phyloP scores from a whole-genome alignment of 2,797 vertebrate genomes.

The Tokudaia tokunoshimensis region DNA sequence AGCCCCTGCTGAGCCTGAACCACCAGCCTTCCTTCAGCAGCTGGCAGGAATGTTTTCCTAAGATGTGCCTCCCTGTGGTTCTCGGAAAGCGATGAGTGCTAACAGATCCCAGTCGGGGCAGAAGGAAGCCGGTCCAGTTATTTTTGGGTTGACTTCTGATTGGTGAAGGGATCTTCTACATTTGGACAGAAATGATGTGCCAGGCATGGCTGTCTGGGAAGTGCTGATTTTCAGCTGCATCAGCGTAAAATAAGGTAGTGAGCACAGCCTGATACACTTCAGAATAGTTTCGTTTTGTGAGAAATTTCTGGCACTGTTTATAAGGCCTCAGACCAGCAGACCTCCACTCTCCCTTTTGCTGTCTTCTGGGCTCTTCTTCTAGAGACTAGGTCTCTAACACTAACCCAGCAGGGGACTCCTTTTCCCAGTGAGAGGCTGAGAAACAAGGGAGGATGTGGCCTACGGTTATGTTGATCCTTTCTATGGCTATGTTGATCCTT shows the following conservation, averaged over 20 bases:
- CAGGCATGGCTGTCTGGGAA: slow-evolving; percentile 8
- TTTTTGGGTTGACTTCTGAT: slow-evolving; percentile 49
- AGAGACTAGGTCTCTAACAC: not conserved
- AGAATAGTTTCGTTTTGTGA: not conserved
- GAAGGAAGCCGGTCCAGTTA: slow-evolving; percentile 68
- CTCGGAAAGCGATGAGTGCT: slow-evolving; percentile 79
- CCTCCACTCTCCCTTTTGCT: not conserved
- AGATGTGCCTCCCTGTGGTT: slow-evolving; percentile 32
- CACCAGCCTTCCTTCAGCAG: not conserved
- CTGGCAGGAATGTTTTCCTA: slow-evolving; percentile 74
- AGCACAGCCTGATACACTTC: not conserved
- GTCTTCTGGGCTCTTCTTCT: not conserved
- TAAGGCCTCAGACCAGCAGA: not conserved
- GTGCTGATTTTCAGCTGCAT: not conserved
- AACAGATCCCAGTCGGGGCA: slow-evolving; percentile 69
- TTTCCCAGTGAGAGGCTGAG: not conserved
- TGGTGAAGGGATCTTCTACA: slow-evolving; percentile 51
- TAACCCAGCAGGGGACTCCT: not conserved
- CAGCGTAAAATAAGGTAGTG: not conserved
- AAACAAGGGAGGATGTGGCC: not conserved
- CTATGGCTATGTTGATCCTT: not conserved
- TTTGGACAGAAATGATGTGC: not conserved
- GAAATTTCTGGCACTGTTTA: not conserved
- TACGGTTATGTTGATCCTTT: not conserved
- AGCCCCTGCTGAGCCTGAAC: slow-evolving; percentile 25